Conservation (phyloP, 2,888 invertebrate genomes). For the Ischnura elegans region DNA sequence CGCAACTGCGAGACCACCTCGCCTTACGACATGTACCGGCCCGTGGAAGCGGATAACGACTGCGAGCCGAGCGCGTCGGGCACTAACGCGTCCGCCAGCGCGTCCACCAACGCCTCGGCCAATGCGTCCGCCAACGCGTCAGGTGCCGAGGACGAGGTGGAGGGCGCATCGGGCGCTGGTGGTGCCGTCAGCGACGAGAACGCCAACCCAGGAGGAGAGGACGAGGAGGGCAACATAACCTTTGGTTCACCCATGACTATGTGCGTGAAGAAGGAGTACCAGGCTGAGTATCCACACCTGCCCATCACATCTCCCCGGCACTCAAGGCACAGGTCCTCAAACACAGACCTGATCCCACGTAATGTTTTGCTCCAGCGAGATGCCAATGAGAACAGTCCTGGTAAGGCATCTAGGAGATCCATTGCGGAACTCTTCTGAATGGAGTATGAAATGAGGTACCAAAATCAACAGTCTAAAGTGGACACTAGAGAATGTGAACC, state of each 20-base stretch:
- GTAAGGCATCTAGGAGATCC: not conserved
- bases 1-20: slow-evolving; percentile 75
- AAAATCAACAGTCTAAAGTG: not conserved
- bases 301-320: slow-evolving; percentile 80
- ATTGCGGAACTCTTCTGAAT: not conserved
- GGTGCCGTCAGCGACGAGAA: slow-evolving; percentile 34
- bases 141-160: slow-evolving; percentile 47
- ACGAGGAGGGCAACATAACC: slow-evolving; percentile 66
- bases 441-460: not conserved
- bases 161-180: not conserved
- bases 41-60: slow-evolving; percentile 40
- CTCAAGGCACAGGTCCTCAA: slow-evolving; percentile 79
- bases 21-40: slow-evolving; percentile 66
- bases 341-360: slow-evolving; percentile 79
- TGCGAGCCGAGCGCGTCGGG: slow-evolving; percentile 39
- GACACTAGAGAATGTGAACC: too few relatives aligned
- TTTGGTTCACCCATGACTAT: slow-evolving; percentile 72
- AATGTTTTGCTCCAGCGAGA: slow-evolving; percentile 76
- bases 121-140: not conserved
- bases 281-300: slow-evolving; percentile 79
- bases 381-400: not conserved
- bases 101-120: slow-evolving; percentile 10
- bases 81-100: not conserved
- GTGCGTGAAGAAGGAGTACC: slow-evolving; percentile 78
- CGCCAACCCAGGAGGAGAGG: slow-evolving; percentile 38